Conservation (phyloP, 2,113 vertebrate genomes). For the Dasypus novemcinctus region DNA sequence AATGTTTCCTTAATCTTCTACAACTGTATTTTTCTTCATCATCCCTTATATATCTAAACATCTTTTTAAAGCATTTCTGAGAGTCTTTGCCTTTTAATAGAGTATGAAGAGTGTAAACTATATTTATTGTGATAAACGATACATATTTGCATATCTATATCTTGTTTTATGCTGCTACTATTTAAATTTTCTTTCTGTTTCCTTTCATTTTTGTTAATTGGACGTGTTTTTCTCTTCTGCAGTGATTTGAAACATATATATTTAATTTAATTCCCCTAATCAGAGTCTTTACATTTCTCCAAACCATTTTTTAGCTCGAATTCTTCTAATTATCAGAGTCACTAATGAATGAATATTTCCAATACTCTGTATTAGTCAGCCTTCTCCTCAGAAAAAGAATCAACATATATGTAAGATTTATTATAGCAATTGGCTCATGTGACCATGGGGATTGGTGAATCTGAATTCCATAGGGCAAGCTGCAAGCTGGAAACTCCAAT, state of each 20-base stretch:
- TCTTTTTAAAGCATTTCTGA: not conserved
- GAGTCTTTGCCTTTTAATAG: not conserved
- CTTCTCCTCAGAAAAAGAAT: too few relatives aligned
- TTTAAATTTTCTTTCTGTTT: not conserved
- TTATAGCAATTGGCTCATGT: too few relatives aligned
- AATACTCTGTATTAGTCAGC: not conserved
- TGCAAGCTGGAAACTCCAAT: too few relatives aligned
- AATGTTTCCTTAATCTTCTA: not conserved
- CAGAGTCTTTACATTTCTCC: not conserved
- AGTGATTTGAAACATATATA: not conserved
- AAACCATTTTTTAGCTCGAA: conserved; percentile 4
- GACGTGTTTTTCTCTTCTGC: not conserved
- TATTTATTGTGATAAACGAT: not conserved
- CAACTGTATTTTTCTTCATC: not conserved
- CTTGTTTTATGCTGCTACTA: not conserved
- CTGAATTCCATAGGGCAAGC: too few relatives aligned
- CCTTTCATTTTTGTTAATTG: not conserved
- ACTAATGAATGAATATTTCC: not conserved
- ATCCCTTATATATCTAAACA: not conserved
- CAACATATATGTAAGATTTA: too few relatives aligned
- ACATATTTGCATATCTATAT: not conserved
- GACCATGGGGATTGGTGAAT: too few relatives aligned
- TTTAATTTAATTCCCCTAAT: not conserved
- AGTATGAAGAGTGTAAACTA: not conserved
- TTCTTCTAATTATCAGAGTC: not conserved